Evolutionary conservation across 2,888 invertebrate genomes (phyloP), one percentile per base, ranked within the genome.

Genomic region (Polydrusus tereticollis): DNA sequence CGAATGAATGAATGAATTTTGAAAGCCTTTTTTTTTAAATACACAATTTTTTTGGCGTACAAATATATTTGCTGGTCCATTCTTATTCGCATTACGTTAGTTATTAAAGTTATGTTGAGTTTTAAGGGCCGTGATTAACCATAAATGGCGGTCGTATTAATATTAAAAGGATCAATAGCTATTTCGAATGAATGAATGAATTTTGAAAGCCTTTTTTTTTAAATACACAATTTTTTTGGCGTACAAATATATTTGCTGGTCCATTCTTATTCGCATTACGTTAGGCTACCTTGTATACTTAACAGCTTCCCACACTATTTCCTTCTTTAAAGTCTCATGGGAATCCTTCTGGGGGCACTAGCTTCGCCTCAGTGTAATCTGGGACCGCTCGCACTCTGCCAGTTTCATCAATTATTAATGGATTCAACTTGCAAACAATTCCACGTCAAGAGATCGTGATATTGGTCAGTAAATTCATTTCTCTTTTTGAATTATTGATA

Each of bases 391-490:
- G 73, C 58, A 23, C 58, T 64, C 33, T 63, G 36, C 57, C 58
- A 41, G 57, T 68, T 65, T 72, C 47, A 72, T 74, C 72, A 74
- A 72, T 76, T 76, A 76, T 73, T 76, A 72, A 76, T 65, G 67
- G 47, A 58, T 50, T 57, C 72, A 73, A 71, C 74, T 65, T 69
- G 70, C 69, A 66, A 76, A 75, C 76, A 73, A 73, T 71, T 69
- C 64, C 67, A 72, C 59, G 69, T 62, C 69, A 73, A 52, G 69
- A 60, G 73, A 73, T 77, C 77, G 75, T 74, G 76, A 78, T 77
- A 78, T 75, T 74, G 79, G 76, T 72, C 75, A 76, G 76, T 77
- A 77, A 77, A 77, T 77, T 77, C 77, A 72, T 75, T 74, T 72
- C 62, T 70, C 64, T 64, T 69, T 58, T 69, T 77, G 75, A 76